Evolutionary conservation across 2,797 vertebrate species (phyloP).

Genomic region (Acipenser transmontanus): DNA sequence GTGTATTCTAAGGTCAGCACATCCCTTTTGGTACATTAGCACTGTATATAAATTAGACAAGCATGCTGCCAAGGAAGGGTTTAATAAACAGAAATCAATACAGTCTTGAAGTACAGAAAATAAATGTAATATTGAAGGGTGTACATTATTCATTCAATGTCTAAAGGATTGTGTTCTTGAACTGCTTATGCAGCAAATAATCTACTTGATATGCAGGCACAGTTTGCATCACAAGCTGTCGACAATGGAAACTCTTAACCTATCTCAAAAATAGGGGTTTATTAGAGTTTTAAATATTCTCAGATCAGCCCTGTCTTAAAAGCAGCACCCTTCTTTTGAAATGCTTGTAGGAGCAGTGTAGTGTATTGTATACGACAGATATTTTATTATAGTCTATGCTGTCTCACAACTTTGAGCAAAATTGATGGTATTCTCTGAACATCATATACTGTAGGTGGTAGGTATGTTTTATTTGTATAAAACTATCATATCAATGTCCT

Average conservation of each 20-base stretch:
- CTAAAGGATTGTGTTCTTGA: constrained; percentile 10
- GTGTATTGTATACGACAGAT: neutral
- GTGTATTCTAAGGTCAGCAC: constrained; percentile 32
- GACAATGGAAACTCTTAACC: constrained; percentile 1
- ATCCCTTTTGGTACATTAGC: constrained; percentile 10
- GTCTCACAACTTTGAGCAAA: no score
- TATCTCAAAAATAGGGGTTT: constrained; percentile 9
- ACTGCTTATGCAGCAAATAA: neutral
- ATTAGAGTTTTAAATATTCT: constrained; percentile 14
- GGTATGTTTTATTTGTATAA: no score
- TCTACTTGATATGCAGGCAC: constrained; percentile 1
- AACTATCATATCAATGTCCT: no score
- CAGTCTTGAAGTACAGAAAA: constrained; percentile 10
- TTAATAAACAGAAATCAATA: constrained; percentile 18
- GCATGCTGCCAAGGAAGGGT: neutral
- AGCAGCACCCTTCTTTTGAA: neutral
- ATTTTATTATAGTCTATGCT: neutral
- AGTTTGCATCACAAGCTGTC: constrained; percentile 1
- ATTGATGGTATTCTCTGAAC: no score
- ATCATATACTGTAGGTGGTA: no score
- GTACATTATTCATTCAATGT: constrained; percentile 15
- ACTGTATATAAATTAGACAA: constrained; percentile 7
- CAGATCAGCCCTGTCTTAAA: neutral
- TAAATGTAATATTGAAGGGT: constrained; percentile 13
- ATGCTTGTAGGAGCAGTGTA: neutral